Percentiles rank a stretch among this genome's conserved stretches.
phyloP scores from a whole-genome alignment of 2,888 invertebrate species.

The Spodoptera picta region DNA sequence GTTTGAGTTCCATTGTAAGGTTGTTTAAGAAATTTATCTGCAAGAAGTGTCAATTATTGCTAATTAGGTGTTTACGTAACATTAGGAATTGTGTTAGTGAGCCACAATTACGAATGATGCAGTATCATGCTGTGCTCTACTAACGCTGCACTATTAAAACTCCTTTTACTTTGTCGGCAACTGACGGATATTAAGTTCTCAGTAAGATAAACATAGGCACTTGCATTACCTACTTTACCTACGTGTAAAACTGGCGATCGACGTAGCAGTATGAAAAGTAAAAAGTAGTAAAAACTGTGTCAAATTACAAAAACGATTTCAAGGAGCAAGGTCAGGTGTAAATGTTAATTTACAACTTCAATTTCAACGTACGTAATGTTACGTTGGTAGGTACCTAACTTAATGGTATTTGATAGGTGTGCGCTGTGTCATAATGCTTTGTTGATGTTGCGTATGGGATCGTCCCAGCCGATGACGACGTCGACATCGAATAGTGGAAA shows the following conservation, averaged over 20 bases:
- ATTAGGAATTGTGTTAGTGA: slow-evolving; percentile 4
- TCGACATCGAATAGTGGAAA: slow-evolving; percentile 10
- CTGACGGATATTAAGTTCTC: background rate
- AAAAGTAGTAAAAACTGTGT: slow-evolving; percentile 15
- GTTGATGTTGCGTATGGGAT: slow-evolving; percentile 49
- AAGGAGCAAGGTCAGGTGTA: slow-evolving; percentile 38
- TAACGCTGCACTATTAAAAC: background rate
- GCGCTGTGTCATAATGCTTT: slow-evolving; percentile 42
- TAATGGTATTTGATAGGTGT: slow-evolving; percentile 40
- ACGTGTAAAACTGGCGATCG: too few relatives aligned
- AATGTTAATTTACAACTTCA: slow-evolving; percentile 5
- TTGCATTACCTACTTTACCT: too few relatives aligned
- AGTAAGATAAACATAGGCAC: too few relatives aligned
- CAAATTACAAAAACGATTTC: slow-evolving; percentile 22
- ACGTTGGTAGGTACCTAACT: slow-evolving; percentile 27
- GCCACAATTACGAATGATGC: slow-evolving; percentile 3
- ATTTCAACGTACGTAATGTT: slow-evolving; percentile 9
- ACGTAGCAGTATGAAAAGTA: background rate
- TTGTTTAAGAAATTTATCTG: background rate
- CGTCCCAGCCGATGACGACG: slow-evolving; percentile 33
- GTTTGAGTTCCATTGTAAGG: too few relatives aligned
- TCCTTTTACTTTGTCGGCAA: slow-evolving; percentile 9
- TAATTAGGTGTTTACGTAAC: slow-evolving; percentile 29
- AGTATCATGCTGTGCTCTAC: slow-evolving; percentile 9
- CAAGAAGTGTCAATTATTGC: slow-evolving; percentile 22